These are phyloP conservation scores for Lycia hirtaria DNA, from an alignment of 2,888 invertebrate genomes.

Conservation along the genomic window DNA sequence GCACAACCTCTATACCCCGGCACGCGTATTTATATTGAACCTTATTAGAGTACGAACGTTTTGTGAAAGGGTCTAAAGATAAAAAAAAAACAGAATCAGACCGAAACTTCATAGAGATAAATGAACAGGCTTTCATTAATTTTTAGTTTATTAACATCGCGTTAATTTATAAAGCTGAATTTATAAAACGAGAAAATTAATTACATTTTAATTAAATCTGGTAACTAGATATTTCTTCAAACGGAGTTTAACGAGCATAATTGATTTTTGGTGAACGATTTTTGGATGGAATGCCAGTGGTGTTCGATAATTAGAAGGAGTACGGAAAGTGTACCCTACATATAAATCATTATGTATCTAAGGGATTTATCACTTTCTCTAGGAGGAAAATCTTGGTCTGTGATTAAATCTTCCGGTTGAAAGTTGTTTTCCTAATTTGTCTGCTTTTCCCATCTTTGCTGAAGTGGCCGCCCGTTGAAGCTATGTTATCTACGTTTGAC, in stretches of 20 bases:
- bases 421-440: conserved; percentile 29
- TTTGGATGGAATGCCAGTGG: not conserved
- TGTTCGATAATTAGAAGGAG: conserved; percentile 4
- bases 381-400: conserved; percentile 26
- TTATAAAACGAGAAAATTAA: conserved; percentile 25
- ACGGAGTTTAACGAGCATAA: conserved; percentile 17
- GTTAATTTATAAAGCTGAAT: conserved; percentile 20
- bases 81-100: not conserved
- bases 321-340: not conserved
- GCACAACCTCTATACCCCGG: conserved; percentile 2
- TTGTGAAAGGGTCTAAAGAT: not conserved
- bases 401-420: conserved; percentile 28
- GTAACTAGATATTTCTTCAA: conserved; percentile 29
- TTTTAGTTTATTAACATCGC: conserved; percentile 18
- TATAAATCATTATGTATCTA: conserved; percentile 6
- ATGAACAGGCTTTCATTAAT: conserved; percentile 10
- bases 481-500: too few relatives aligned
- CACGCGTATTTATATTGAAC: not conserved
- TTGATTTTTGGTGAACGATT: conserved; percentile 22
- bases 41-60: not conserved
- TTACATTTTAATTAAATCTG: conserved; percentile 25
- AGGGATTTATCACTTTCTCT: conserved; percentile 20
- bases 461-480: not conserved
- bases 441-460: conserved; percentile 14
- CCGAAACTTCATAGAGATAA: conserved; percentile 9